Conservation (phyloP, 2,797 vertebrate genomes). For the Enteromius argenteus region DNA sequence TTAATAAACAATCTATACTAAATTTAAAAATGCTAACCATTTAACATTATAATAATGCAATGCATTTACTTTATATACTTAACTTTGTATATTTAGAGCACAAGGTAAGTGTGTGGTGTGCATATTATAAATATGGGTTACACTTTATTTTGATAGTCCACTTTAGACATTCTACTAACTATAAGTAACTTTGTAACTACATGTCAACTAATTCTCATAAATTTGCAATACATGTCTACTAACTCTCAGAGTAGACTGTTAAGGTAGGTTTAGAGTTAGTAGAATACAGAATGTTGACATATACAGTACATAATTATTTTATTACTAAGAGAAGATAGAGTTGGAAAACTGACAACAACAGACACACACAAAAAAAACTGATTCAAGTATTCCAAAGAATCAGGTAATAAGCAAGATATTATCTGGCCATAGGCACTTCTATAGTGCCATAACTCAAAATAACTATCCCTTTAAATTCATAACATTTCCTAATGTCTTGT, state of each 20-base stretch:
- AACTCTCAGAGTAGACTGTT: too few relatives aligned
- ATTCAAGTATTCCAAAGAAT: neutral
- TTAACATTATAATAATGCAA: neutral
- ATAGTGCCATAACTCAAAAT: neutral
- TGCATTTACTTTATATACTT: neutral
- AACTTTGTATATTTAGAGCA: neutral
- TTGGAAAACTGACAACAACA: neutral
- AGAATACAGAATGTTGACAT: too few relatives aligned
- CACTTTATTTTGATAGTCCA: too few relatives aligned
- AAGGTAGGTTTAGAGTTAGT: too few relatives aligned
- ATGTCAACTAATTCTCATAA: too few relatives aligned
- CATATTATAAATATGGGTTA: neutral
- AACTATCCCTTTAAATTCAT: neutral
- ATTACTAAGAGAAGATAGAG: neutral
- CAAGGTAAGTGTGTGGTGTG: neutral
- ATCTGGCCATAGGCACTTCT: neutral
- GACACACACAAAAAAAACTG: neutral
- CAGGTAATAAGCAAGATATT: neutral
- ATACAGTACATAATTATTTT: neutral
- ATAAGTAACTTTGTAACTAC: too few relatives aligned
- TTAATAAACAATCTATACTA: neutral
- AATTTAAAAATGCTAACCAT: neutral
- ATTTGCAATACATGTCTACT: too few relatives aligned
- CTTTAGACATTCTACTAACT: too few relatives aligned
- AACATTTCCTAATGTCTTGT: slow-evolving; percentile 7